Conservation (phyloP, 2,797 vertebrate genomes). For the Cossypha heuglini region DNA sequence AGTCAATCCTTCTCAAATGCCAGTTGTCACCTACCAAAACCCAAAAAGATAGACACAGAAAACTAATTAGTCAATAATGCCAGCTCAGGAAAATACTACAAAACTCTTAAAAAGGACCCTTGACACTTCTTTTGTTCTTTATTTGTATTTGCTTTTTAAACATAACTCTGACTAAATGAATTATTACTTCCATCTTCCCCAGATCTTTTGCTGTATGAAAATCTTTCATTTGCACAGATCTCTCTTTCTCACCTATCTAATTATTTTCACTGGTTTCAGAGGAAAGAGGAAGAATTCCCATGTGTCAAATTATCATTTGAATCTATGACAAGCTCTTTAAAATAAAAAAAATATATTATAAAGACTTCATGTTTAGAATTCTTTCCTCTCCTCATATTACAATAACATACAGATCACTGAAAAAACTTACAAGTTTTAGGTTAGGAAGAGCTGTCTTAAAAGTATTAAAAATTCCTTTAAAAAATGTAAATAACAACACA, state of each 20-base stretch:
- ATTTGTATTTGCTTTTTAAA: not conserved
- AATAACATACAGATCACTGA: not conserved
- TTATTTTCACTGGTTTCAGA: not conserved
- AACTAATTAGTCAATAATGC: not conserved
- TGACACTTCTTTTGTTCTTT: too few species aligned
- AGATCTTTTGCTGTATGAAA: not conserved
- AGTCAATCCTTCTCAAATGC: constrained; percentile 91
- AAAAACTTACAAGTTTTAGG: not conserved
- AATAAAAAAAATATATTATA: not conserved
- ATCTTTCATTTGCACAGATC: not conserved
- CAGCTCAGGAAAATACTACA: not conserved
- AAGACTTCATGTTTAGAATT: not conserved
- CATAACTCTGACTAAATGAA: not conserved
- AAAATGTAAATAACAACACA: not conserved
- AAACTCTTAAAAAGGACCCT: not conserved
- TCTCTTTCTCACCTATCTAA: not conserved
- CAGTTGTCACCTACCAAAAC: constrained; percentile 83
- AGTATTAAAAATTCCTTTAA: not conserved
- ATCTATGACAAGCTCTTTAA: not conserved
- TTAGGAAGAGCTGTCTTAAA: not conserved
- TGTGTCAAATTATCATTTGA: not conserved
- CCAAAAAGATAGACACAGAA: not conserved
- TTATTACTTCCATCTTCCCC: not conserved
- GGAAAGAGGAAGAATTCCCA: not conserved
- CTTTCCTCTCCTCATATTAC: not conserved